phyloP scores from a whole-genome alignment of 2,888 invertebrate species.

The Tetragnatha montana region DNA sequence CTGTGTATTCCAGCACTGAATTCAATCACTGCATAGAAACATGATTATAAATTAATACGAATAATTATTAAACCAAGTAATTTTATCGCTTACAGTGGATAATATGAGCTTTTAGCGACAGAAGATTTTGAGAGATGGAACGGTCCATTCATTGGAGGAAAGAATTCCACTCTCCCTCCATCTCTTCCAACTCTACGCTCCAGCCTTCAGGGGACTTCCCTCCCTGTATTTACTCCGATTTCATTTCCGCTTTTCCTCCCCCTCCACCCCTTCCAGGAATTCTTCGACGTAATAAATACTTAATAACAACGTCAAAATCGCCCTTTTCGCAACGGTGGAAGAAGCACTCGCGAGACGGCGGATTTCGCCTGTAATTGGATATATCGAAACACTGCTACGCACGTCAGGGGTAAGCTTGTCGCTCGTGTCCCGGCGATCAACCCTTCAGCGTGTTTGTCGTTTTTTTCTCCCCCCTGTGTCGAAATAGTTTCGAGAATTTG shows the following conservation, averaged over 20 bases:
- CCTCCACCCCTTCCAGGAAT: conserved; percentile 11
- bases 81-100: too few relatives aligned
- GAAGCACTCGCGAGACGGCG: conserved; percentile 11
- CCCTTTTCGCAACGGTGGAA: background rate
- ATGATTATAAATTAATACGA: too few relatives aligned
- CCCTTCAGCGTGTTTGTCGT: background rate
- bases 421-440: background rate
- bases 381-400: background rate
- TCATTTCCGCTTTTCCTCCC: conserved; percentile 54
- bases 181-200: conserved; percentile 1
- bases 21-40: too few relatives aligned
- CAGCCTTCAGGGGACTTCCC: background rate
- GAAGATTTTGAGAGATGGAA: too few relatives aligned
- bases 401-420: background rate
- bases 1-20: too few relatives aligned
- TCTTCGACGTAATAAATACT: conserved; percentile 58
- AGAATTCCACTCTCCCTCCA: too few relatives aligned
- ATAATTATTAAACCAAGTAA: too few relatives aligned
- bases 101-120: too few relatives aligned
- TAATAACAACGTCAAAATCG: conserved; percentile 53
- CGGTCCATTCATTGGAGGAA: too few relatives aligned
- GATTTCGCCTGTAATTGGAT: background rate
- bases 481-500: background rate
- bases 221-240: conserved; percentile 52
- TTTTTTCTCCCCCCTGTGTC: background rate